A percentile compares a stretch with the other conserved stretches of the same genome.
Conservation (phyloP, 1,140 invertebrate genomes). For the Phenacoccus solenopsis region DNA sequence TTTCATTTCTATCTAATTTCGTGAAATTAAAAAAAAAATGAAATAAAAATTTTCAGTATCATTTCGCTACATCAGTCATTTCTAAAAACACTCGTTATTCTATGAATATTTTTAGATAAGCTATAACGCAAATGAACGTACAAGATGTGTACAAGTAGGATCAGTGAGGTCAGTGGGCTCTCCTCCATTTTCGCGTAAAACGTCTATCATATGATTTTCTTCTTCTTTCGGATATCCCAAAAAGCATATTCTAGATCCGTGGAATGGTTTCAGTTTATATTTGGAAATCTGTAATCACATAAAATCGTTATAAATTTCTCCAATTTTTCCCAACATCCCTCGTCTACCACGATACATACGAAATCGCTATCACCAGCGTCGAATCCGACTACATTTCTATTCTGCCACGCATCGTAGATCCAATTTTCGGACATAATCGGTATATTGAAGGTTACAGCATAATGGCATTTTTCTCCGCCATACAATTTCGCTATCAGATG, state of each 20-base stretch:
- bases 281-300: slow-evolving; percentile 36
- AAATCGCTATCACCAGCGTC: slow-evolving; percentile 52
- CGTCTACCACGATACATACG: slow-evolving; percentile 34
- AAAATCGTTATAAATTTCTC: background rate
- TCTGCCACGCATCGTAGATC: slow-evolving; percentile 75
- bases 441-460: slow-evolving; percentile 74
- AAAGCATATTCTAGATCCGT: slow-evolving; percentile 73
- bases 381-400: slow-evolving; percentile 51
- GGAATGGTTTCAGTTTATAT: slow-evolving; percentile 75
- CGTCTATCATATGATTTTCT: slow-evolving; percentile 77
- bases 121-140: slow-evolving; percentile 53
- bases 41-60: no score
- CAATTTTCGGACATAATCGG: slow-evolving; percentile 78
- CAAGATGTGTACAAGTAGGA: slow-evolving; percentile 75
- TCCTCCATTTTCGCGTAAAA: slow-evolving; percentile 74
- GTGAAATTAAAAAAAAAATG: no score
- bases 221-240: slow-evolving; percentile 79
- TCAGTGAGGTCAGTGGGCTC: slow-evolving; percentile 57
- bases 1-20: no score
- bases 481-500: slow-evolving; percentile 81
- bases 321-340: slow-evolving; percentile 20
- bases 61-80: no score
- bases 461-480: slow-evolving; percentile 75
- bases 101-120: no score
- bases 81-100: no score